Evolutionary conservation across 1,140 invertebrate species (phyloP).

Genomic region (Latrodectus geometricus): DNA sequence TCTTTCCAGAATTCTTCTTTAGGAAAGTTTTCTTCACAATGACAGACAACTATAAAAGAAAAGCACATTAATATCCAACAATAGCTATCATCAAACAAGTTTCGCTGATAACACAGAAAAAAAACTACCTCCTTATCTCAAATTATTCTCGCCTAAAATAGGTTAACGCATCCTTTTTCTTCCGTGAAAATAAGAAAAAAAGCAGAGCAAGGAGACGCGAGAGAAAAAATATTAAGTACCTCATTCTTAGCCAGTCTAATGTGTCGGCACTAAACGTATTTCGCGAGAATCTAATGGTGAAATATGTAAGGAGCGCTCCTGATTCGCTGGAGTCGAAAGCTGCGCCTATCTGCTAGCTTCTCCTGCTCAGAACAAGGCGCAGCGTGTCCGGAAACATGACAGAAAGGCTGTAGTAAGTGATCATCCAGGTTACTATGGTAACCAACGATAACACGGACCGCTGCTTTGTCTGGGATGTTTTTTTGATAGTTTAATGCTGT

Average conservation of each 20-base stretch:
- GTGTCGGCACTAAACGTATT: slow-evolving; percentile 36
- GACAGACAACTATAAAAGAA: too few relatives aligned
- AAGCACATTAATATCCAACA: too few relatives aligned
- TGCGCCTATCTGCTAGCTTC: slow-evolving; percentile 28
- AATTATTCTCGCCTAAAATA: too few relatives aligned
- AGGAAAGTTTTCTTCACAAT: too few relatives aligned
- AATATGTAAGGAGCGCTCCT: slow-evolving; percentile 42
- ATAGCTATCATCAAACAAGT: too few relatives aligned
- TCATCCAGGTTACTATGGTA: slow-evolving; percentile 37
- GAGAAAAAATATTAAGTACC: slow-evolving; percentile 8
- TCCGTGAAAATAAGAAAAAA: too few relatives aligned
- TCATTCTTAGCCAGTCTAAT: slow-evolving; percentile 33
- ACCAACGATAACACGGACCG: slow-evolving; percentile 31
- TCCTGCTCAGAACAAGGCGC: background rate
- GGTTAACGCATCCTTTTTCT: too few relatives aligned
- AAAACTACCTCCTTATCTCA: too few relatives aligned
- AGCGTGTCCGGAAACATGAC: slow-evolving; percentile 38
- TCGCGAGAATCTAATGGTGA: slow-evolving; percentile 29
- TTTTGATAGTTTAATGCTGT: background rate
- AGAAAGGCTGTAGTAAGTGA: slow-evolving; percentile 48
- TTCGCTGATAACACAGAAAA: too few relatives aligned
- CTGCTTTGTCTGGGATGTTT: slow-evolving; percentile 2
- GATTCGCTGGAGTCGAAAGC: slow-evolving; percentile 25
- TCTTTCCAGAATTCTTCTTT: too few relatives aligned
- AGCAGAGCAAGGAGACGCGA: too few relatives aligned